A percentile compares a stretch with the other conserved stretches of the same genome.
These are phyloP conservation scores for Python bivittatus DNA, from an alignment of 2,113 vertebrate species.

Conservation along the genomic window DNA sequence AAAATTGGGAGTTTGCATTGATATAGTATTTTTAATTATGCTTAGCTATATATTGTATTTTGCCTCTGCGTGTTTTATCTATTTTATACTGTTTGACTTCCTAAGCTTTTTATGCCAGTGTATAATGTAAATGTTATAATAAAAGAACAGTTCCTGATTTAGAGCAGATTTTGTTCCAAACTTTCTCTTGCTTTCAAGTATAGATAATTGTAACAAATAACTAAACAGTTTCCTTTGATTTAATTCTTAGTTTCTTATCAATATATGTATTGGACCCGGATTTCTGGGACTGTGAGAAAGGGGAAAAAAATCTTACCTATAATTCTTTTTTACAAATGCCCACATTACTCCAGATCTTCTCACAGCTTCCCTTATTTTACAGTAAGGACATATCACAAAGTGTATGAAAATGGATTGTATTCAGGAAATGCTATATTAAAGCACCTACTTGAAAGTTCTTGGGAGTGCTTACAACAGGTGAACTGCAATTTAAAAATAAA, in stretches of 20 bases:
- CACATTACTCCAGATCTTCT: neutral
- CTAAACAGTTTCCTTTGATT: neutral
- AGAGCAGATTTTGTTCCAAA: neutral
- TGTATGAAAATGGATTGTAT: neutral
- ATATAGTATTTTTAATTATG: neutral
- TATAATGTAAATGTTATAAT: neutral
- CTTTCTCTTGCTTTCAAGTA: neutral
- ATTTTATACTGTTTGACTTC: neutral
- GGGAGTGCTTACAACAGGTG: neutral
- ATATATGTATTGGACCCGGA: neutral
- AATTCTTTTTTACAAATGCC: neutral
- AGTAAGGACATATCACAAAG: neutral
- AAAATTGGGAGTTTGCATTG: neutral
- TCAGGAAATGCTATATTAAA: neutral
- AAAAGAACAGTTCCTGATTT: neutral
- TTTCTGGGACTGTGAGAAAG: neutral
- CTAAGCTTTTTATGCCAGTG: neutral
- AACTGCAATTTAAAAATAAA: neutral
- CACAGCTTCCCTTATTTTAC: neutral
- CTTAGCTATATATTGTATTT: accelerated
- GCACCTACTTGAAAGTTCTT: neutral
- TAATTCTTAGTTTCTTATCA: neutral
- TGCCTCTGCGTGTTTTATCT: neutral
- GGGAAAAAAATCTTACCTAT: neutral
- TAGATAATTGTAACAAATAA: neutral